Conservation (phyloP, 2,888 invertebrate genomes). For the Tupiocoris notatus region DNA sequence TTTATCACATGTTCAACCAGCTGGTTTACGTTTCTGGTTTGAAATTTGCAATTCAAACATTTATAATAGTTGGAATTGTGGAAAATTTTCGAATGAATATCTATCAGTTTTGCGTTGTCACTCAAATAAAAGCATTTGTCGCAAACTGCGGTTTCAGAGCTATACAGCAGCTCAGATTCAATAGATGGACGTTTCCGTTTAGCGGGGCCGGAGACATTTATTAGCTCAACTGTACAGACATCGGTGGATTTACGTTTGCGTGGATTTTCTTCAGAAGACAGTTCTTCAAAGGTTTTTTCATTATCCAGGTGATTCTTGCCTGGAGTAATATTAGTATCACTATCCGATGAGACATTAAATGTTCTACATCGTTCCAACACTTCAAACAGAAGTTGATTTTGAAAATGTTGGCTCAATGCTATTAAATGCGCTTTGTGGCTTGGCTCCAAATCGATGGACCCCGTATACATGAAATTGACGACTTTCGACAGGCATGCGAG, state of each 20-base stretch:
- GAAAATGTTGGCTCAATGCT: slow-evolving; percentile 28
- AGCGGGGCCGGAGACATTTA: neutral
- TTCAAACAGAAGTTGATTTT: slow-evolving; percentile 12
- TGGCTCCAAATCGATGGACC: slow-evolving; percentile 18
- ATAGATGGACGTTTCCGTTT: neutral
- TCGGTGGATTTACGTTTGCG: neutral
- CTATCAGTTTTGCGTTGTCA: slow-evolving; percentile 12
- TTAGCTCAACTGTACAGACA: neutral
- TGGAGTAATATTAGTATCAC: neutral
- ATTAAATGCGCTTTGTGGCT: slow-evolving; percentile 38
- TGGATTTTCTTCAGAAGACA: neutral
- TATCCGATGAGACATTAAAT: too few relatives aligned
- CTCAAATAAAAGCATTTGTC: slow-evolving; percentile 6
- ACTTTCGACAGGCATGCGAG: slow-evolving; percentile 39
- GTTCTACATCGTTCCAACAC: neutral
- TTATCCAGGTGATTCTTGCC: neutral
- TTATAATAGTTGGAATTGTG: slow-evolving; percentile 33
- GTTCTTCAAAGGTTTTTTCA: neutral
- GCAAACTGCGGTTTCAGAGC: neutral
- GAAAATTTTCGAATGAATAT: slow-evolving; percentile 40
- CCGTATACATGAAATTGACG: slow-evolving; percentile 43
- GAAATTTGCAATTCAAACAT: slow-evolving; percentile 42
- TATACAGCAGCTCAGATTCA: too few relatives aligned
- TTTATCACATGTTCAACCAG: slow-evolving; percentile 38
- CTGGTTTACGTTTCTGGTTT: slow-evolving; percentile 24